These are phyloP conservation scores for Bhutanitis thaidina DNA, from an alignment of 2,888 invertebrate species.

Conservation along the genomic window DNA sequence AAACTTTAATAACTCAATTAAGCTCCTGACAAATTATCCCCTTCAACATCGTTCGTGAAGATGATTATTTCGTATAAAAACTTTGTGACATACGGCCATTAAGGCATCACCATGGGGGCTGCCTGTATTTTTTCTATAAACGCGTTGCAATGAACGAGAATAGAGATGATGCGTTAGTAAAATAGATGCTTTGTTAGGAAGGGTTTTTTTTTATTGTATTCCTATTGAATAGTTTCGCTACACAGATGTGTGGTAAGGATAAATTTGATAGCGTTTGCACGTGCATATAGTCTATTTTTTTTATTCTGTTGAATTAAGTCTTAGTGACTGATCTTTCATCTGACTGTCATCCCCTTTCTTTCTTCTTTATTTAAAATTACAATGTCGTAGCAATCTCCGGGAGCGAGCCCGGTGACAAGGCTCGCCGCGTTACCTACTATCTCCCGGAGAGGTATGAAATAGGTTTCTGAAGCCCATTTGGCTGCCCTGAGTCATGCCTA, in stretches of 20 bases:
- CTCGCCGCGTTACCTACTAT: no score
- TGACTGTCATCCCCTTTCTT: no score
- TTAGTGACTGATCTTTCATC: no score
- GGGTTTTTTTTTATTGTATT: slow-evolving; percentile 7
- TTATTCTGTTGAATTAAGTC: not conserved
- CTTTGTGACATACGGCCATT: slow-evolving; percentile 7
- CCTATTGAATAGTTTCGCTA: slow-evolving; percentile 9
- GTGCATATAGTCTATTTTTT: not conserved
- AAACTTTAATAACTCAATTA: slow-evolving; percentile 8
- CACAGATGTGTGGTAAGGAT: slow-evolving; percentile 11
- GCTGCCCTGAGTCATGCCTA: no score
- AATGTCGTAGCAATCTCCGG: no score
- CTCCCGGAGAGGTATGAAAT: no score
- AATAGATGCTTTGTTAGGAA: slow-evolving; percentile 4
- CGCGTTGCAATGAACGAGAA: not conserved
- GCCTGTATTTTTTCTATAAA: slow-evolving; percentile 13
- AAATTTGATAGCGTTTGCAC: slow-evolving; percentile 5
- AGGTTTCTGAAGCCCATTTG: no score
- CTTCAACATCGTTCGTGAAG: not conserved
- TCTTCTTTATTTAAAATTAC: no score
- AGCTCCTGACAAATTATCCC: slow-evolving; percentile 1
- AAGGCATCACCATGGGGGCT: slow-evolving; percentile 1
- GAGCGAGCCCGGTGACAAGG: no score
- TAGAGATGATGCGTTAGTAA: slow-evolving; percentile 3
- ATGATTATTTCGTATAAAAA: slow-evolving; percentile 8